Evolutionary conservation across 2,888 invertebrate genomes (phyloP), one percentile per base, ranked within the genome.

Genomic region (Branchellion lobata): DNA sequence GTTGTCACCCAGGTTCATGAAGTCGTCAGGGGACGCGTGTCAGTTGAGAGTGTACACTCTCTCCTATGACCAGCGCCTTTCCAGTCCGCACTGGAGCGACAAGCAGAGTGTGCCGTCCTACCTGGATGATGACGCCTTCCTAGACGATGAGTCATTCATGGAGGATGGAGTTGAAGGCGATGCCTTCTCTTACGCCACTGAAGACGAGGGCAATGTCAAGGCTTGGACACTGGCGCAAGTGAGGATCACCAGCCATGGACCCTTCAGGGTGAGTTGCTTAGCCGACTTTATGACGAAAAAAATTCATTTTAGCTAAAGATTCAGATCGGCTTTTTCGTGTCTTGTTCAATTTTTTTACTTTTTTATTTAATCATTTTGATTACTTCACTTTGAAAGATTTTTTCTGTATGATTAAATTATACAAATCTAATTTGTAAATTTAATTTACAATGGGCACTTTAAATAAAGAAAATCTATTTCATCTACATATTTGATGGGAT

Each of bases 1-100:
- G n/a, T n/a, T n/a, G n/a, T n/a, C 40, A 5, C 27, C 36, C 72
- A 75, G 75, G 75, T 75, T 36, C 53, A 40, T 31, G 53, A 75
- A 51, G 53, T 29, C 31, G 18, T 14, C n/a, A 47, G 14, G 33
- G 27, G 51, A 29, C 21, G 0, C 75, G 8, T 77, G 77, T 27
- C 36, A 36, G n/a, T 36, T 77, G 65, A 77, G 65, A 14, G 61
- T 77, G n/a, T 34, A 51, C 29, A 36, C 27, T 2, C 47, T 77
- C n/a, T 77, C 65, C 1, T 77, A 65, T 34, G 77, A 77, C 36
- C 34, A 53, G 5, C 61, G n/a, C 33, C 65, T 77, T 31, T 77
- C 65, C 5, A 33, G 34, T n/a, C 29, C 31, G 27, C 36, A 61
- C 31, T 77, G 77, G 77, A 31, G 1, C 36, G 77, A 77, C 29